A percentile compares a stretch with the other conserved stretches of the same genome.
Evolutionary conservation across 2,888 invertebrate species (phyloP).

Genomic region (Chymomyza procnemis): DNA sequence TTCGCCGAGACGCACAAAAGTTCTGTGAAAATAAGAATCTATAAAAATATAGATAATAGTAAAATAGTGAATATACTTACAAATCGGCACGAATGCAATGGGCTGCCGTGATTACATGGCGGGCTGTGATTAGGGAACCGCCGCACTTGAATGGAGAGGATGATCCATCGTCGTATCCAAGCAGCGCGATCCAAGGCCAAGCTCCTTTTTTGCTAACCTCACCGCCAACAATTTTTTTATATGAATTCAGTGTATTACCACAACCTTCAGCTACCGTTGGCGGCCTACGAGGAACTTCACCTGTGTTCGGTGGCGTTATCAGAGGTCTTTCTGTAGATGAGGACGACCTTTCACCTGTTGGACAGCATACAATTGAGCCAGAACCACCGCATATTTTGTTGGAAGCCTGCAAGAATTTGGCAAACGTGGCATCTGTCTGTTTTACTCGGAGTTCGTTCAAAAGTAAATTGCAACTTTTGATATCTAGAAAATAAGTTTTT

Average conservation of each 20-base stretch:
- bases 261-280: slow-evolving; percentile 80
- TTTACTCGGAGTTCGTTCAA: slow-evolving; percentile 52
- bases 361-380: slow-evolving; percentile 72
- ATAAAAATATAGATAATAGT: background rate
- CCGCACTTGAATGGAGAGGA: slow-evolving; percentile 76
- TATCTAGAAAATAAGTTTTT: slow-evolving; percentile 38
- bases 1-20: slow-evolving; percentile 86
- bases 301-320: slow-evolving; percentile 22
- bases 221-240: slow-evolving; percentile 86
- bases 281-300: slow-evolving; percentile 65
- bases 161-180: slow-evolving; percentile 83
- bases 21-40: slow-evolving; percentile 36
- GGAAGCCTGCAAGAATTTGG: slow-evolving; percentile 63
- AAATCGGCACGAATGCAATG: slow-evolving; percentile 73
- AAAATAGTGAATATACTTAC: slow-evolving; percentile 55
- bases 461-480: slow-evolving; percentile 60
- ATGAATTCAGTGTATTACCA: slow-evolving; percentile 81
- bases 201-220: slow-evolving; percentile 83
- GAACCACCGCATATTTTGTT: slow-evolving; percentile 61
- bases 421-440: slow-evolving; percentile 59
- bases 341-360: slow-evolving; percentile 38
- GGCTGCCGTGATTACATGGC: slow-evolving; percentile 85
- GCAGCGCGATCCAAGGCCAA: slow-evolving; percentile 89
- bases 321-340: slow-evolving; percentile 17
- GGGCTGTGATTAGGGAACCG: slow-evolving; percentile 79